Evolutionary conservation across 2,888 invertebrate species (phyloP).

Genomic region (Cephalotes varians): DNA sequence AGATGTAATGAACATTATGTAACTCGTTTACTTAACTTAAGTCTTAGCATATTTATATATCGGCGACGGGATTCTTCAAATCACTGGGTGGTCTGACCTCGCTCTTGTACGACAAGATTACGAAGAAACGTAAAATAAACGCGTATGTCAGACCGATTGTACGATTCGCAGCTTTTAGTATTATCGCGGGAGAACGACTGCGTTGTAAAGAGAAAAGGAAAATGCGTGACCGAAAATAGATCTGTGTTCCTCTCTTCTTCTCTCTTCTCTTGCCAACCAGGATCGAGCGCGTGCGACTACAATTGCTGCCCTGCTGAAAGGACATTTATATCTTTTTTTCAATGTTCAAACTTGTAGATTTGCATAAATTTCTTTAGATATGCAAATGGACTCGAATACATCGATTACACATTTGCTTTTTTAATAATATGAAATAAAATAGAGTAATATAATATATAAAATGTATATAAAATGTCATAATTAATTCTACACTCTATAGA

Average conservation of each 20-base stretch:
- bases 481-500: neutral
- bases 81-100: slow-evolving; percentile 45
- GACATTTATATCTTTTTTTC: slow-evolving; percentile 19
- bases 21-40: neutral
- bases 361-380: slow-evolving; percentile 17
- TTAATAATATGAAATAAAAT: neutral
- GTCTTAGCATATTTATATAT: slow-evolving; percentile 12
- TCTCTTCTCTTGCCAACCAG: neutral
- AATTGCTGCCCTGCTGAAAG: slow-evolving; percentile 1
- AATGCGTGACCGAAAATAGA: slow-evolving; percentile 70
- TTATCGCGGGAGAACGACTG: slow-evolving; percentile 57
- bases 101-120: slow-evolving; percentile 57
- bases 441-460: neutral
- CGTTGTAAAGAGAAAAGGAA: slow-evolving; percentile 64
- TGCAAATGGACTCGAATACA: slow-evolving; percentile 3
- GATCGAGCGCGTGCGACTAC: neutral
- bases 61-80: slow-evolving; percentile 3
- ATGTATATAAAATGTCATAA: no score
- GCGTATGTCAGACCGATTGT: slow-evolving; percentile 31
- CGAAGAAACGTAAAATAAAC: slow-evolving; percentile 53
- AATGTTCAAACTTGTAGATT: slow-evolving; percentile 11
- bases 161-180: slow-evolving; percentile 49
- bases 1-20: neutral
- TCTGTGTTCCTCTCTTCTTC: slow-evolving; percentile 33
- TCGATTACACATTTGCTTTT: neutral